Conservation (phyloP, 2,888 invertebrate genomes). For the Callyntrura sp. region DNA sequence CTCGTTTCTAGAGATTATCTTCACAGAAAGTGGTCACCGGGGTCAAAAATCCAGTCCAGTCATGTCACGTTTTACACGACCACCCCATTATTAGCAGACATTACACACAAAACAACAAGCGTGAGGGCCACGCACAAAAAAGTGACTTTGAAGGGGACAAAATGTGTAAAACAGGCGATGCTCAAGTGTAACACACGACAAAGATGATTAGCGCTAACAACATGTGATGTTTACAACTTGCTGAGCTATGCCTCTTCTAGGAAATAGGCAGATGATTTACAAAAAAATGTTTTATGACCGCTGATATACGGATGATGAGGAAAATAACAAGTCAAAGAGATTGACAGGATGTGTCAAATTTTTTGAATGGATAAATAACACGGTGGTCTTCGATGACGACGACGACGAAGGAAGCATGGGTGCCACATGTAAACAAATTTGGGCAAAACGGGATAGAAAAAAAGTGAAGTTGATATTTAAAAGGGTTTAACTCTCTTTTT, state of each 20-base stretch:
- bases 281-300: conserved; percentile 22
- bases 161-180: conserved; percentile 54
- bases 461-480: too few relatives aligned
- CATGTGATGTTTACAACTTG: too few relatives aligned
- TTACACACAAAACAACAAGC: not conserved
- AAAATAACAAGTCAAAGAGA: conserved; percentile 55
- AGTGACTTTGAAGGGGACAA: conserved; percentile 10
- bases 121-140: not conserved
- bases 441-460: not conserved
- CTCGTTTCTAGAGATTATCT: not conserved
- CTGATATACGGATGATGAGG: not conserved
- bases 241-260: not conserved
- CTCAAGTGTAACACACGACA: conserved; percentile 53
- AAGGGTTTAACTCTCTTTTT: too few relatives aligned
- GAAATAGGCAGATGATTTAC: not conserved
- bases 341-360: conserved; percentile 64
- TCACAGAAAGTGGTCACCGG: conserved; percentile 2
- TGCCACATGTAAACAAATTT: not conserved
- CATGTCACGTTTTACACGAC: conserved; percentile 65
- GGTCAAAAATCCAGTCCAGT: conserved; percentile 63
- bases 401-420: not conserved
- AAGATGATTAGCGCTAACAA: conserved; percentile 27
- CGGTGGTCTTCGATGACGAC: not conserved
- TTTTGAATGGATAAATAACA: conserved; percentile 51
- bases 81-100: too few relatives aligned